A percentile compares a stretch with the other conserved stretches of the same genome.
Conservation (phyloP, 2,797 vertebrate species). For the Pelobates cultripes region DNA sequence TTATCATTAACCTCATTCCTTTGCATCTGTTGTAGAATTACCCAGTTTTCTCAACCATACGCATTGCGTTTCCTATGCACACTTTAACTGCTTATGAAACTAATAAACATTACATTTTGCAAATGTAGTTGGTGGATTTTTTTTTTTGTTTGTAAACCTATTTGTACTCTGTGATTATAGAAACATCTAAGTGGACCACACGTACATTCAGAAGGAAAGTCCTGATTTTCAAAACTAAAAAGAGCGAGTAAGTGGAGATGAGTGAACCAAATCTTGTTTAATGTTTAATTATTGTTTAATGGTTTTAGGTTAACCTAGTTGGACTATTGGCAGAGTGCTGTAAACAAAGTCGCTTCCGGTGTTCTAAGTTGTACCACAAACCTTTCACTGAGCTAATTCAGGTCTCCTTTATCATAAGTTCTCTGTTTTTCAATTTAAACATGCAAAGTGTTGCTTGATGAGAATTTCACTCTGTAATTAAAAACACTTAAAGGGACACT, state of each 20-base stretch:
- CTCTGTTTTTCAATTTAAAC: not conserved
- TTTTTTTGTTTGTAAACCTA: not conserved
- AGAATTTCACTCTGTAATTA: not conserved
- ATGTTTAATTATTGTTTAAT: conserved; percentile 5
- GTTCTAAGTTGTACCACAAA: not conserved
- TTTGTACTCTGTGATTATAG: conserved; percentile 27
- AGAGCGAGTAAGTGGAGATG: not conserved
- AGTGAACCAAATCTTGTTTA: not conserved
- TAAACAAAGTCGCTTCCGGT: not conserved
- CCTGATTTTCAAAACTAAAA: not conserved
- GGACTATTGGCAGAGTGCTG: not conserved
- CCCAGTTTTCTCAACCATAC: conserved; percentile 29
- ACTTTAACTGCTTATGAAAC: conserved; percentile 36
- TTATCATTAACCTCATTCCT: conserved; percentile 48
- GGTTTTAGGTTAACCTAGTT: not conserved
- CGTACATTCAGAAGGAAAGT: not conserved
- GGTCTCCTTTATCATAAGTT: not conserved
- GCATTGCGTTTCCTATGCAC: conserved; percentile 22
- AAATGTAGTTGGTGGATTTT: conserved; percentile 24
- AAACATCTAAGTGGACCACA: conserved; percentile 20
- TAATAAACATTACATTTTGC: conserved; percentile 48
- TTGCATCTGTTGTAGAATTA: conserved; percentile 43
- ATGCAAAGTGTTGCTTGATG: not conserved
- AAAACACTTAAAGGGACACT: no score
- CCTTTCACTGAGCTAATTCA: not conserved